Percentiles rank a stretch among this genome's conserved stretches.
Conservation (phyloP, 2,797 vertebrate genomes). For the Mormyrops attenuatus region DNA sequence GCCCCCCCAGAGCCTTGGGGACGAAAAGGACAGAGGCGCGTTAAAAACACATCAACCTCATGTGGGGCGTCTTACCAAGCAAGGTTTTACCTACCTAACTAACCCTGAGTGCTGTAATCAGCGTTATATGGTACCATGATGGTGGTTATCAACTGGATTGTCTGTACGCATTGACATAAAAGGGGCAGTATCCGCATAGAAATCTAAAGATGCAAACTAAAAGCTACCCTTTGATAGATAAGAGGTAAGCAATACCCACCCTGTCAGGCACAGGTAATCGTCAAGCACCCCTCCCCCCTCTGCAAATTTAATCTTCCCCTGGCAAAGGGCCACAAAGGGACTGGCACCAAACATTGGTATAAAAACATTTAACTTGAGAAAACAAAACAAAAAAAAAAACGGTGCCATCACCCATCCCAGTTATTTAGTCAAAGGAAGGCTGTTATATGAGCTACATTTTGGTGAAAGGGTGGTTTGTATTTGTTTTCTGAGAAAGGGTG, state of each 20-base stretch:
- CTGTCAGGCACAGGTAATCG: neutral
- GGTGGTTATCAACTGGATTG: neutral
- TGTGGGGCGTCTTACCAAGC: neutral
- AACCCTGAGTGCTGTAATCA: neutral
- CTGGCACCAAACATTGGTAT: neutral
- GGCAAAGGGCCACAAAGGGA: neutral
- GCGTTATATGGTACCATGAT: neutral
- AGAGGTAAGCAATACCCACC: neutral
- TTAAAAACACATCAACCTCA: neutral
- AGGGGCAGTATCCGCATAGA: neutral
- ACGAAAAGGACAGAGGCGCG: neutral
- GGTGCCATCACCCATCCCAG: neutral
- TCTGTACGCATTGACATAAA: neutral
- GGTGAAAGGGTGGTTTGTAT: neutral
- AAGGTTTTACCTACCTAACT: neutral
- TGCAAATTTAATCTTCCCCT: neutral
- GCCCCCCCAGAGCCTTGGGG: conserved; percentile 85
- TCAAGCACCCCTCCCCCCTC: neutral
- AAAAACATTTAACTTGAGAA: neutral
- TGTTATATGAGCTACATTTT: neutral
- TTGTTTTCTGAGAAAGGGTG: neutral
- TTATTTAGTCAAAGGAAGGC: neutral
- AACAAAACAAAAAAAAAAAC: neutral
- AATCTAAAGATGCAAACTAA: neutral
- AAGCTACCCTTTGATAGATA: neutral